Evolutionary conservation across 1,140 invertebrate genomes (phyloP).

Genomic region (Cydia pomonella): DNA sequence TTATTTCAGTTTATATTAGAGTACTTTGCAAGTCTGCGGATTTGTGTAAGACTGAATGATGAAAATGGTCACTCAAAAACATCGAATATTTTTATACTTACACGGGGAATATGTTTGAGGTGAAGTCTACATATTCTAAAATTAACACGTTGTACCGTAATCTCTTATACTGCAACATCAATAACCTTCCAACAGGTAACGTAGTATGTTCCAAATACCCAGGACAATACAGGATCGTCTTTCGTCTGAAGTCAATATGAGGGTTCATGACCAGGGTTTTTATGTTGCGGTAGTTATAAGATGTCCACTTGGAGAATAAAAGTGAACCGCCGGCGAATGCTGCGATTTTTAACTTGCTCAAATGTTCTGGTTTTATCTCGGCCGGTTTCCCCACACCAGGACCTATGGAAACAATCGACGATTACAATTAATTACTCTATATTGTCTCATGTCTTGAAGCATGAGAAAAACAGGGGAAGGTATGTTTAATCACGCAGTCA

Average conservation of each 20-base stretch:
- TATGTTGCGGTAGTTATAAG: slow-evolving; percentile 61
- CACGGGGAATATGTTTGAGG: slow-evolving; percentile 55
- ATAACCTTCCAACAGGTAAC: not conserved
- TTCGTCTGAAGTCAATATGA: slow-evolving; percentile 52
- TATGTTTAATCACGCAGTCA: too few species aligned
- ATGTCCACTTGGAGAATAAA: not conserved
- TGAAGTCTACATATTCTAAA: slow-evolving; percentile 58
- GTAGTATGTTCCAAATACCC: not conserved
- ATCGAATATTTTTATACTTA: slow-evolving; percentile 39
- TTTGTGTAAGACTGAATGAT: too few species aligned
- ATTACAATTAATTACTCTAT: too few species aligned
- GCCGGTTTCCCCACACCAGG: not conserved
- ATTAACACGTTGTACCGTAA: slow-evolving; percentile 58
- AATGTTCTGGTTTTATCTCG: not conserved
- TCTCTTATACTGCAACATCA: slow-evolving; percentile 46
- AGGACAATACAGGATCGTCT: slow-evolving; percentile 57
- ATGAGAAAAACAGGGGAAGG: too few species aligned
- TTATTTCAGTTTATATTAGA: too few species aligned
- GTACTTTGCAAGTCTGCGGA: too few species aligned
- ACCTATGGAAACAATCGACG: not conserved
- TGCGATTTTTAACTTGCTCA: not conserved
- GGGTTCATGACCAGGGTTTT: slow-evolving; percentile 53
- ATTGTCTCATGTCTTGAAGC: too few species aligned
- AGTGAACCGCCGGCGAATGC: not conserved
- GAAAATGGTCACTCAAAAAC: too few species aligned